These are phyloP conservation scores for Brachymystax lenok DNA, from an alignment of 2,797 vertebrate genomes.

Conservation along the genomic window DNA sequence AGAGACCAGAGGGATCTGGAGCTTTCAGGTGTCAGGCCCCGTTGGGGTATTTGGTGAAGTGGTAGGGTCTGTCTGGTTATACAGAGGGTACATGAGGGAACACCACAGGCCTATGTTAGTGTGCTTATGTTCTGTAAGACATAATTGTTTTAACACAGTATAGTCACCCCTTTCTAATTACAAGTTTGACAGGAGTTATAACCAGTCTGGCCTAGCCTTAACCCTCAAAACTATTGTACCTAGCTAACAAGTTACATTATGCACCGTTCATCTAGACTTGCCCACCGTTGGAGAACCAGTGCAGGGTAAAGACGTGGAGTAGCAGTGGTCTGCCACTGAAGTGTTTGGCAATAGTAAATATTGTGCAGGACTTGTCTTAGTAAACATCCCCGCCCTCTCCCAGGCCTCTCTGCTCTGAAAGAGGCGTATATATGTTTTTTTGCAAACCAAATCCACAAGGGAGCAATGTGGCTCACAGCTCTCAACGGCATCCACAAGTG, in stretches of 20 bases:
- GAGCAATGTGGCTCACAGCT: slow-evolving; percentile 40
- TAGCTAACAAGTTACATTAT: slow-evolving; percentile 24
- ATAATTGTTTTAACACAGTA: not conserved
- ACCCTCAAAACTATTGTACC: not conserved
- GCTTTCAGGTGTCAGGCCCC: not conserved
- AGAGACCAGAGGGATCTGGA: slow-evolving; percentile 8
- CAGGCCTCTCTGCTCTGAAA: slow-evolving; percentile 53
- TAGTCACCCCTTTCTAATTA: not conserved
- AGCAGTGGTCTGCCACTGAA: slow-evolving; percentile 56
- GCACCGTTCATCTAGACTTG: slow-evolving; percentile 22
- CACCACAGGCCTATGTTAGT: not conserved
- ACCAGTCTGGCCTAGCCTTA: not conserved
- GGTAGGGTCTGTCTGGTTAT: slow-evolving; percentile 10
- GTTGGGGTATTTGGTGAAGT: slow-evolving; percentile 18
- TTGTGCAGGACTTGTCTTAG: slow-evolving; percentile 52
- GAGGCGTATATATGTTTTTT: slow-evolving; percentile 42
- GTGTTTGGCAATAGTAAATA: slow-evolving; percentile 16
- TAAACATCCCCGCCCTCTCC: slow-evolving; percentile 50
- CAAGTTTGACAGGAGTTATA: not conserved
- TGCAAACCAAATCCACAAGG: slow-evolving; percentile 51
- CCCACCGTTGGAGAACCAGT: slow-evolving; percentile 14
- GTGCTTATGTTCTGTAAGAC: not conserved
- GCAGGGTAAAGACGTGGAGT: slow-evolving; percentile 65
- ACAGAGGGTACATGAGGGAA: not conserved
- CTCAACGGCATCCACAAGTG: slow-evolving; percentile 34